Conservation (phyloP, 2,888 invertebrate genomes). For the Leucophora obtusa region DNA sequence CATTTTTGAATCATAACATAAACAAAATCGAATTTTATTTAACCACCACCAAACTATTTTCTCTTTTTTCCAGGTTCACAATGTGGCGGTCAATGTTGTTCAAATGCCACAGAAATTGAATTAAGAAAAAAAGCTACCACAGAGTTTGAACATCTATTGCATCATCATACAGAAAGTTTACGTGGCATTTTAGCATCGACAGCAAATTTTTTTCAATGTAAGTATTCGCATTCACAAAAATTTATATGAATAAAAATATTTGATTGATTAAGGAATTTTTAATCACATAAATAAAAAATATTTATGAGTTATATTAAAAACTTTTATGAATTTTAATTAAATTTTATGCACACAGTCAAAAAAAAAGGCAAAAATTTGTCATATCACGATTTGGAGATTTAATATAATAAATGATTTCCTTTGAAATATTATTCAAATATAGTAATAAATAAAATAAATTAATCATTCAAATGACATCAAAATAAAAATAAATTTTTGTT, state of each 20-base stretch:
- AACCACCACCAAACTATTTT: background rate
- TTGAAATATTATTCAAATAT: slow-evolving; percentile 17
- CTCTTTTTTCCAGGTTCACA: slow-evolving; percentile 73
- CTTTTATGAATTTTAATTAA: slow-evolving; percentile 33
- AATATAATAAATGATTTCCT: slow-evolving; percentile 46
- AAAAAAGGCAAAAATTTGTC: background rate
- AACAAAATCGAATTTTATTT: background rate
- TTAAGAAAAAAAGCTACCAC: slow-evolving; percentile 75
- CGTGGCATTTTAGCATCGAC: slow-evolving; percentile 87
- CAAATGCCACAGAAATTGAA: slow-evolving; percentile 76
- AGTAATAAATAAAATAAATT: slow-evolving; percentile 31
- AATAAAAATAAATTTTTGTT: background rate
- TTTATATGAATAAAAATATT: background rate
- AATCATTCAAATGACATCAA: slow-evolving; percentile 44
- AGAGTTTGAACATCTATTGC: slow-evolving; percentile 84
- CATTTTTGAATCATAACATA: background rate
- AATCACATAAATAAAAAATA: background rate
- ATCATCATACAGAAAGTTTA: slow-evolving; percentile 85
- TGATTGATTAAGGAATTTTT: slow-evolving; percentile 1
- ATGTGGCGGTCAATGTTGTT: slow-evolving; percentile 78
- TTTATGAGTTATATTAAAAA: background rate
- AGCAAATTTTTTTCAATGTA: slow-evolving; percentile 86
- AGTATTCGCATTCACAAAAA: slow-evolving; percentile 72
- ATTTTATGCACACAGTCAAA: background rate
- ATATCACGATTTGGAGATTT: background rate